phyloP scores from a whole-genome alignment of 1,140 invertebrate genomes.

The Aphis gossypii region DNA sequence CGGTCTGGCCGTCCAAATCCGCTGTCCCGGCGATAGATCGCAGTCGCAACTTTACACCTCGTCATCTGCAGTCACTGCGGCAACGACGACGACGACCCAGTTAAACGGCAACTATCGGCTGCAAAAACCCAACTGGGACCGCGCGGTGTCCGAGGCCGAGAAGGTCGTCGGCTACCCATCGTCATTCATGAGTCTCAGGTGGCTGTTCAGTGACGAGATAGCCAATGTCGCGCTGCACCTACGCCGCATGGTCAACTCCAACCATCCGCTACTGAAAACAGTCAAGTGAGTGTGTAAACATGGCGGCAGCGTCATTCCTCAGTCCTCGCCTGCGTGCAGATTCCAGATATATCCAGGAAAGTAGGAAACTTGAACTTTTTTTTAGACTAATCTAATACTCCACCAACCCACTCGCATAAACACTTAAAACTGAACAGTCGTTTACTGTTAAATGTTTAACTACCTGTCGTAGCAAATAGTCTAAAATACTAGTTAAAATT shows the following conservation, averaged over 20 bases:
- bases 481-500: too few species aligned
- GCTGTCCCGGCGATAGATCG: too few species aligned
- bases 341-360: too few species aligned
- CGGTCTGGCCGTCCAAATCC: not conserved
- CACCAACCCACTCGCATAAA: too few species aligned
- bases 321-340: not conserved
- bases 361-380: too few species aligned
- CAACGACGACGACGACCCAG: too few species aligned
- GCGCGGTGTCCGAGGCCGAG: slow-evolving; percentile 89
- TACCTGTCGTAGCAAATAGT: too few species aligned
- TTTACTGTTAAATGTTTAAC: too few species aligned
- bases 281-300: slow-evolving; percentile 76
- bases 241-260: slow-evolving; percentile 89
- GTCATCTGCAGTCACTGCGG: too few species aligned
- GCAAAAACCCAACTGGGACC: slow-evolving; percentile 83
- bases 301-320: not conserved
- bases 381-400: too few species aligned
- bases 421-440: too few species aligned
- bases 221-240: slow-evolving; percentile 91
- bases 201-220: slow-evolving; percentile 91
- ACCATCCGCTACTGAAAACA: slow-evolving; percentile 91
- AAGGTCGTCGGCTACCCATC: slow-evolving; percentile 95
- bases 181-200: slow-evolving; percentile 87
- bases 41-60: not conserved
- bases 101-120: slow-evolving; percentile 60